Evolutionary conservation across 2,797 vertebrate species (phyloP), one percentile per base, ranked within the genome.

Genomic region (Hafferia zeledoni): DNA sequence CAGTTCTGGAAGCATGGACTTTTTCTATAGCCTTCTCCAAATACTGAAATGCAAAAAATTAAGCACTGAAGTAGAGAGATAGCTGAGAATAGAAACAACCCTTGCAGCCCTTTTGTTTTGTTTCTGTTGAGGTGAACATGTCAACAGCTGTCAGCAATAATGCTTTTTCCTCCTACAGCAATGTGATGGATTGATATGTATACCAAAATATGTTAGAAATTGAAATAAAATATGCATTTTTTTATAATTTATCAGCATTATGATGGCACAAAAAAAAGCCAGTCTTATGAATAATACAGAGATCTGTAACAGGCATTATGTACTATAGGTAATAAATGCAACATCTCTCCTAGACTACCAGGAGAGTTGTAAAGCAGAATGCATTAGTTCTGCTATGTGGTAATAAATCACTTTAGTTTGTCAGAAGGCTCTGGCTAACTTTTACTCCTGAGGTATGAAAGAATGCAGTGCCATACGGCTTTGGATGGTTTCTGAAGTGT

Each of bases 271-370:
- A 96, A 97, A 97, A 97, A 97, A 98, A 98, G 97, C 97, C 98
- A 97, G 98, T 97, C 98, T 98, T 98, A 99, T 99, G 98, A 99
- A 99, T 99, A 99, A 99, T 99, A 98, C 98, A 99, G 97, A 98
- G 96, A 96, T 97, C 96, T 97, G 97, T 98, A 98, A 95, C n/a
- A 12, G 97, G 98, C 98, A 98, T 98, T 98, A 98, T 97, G 97
- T 97, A 96, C 94, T 94, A 91, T 97, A 97, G 98, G 98, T 98
- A 98, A 99, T 99, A 99, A 99, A 99, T 97, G 94, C 97, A 97
- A 96, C 93, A 96, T 98, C 98, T 98, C 96, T 97, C 91, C 92
- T 95, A 94, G 97, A 96, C 98, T 98, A 98, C 98, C 98, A 98
- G 98, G 98, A 99, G 98, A 98, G 97, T 98, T 98, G 97, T 98